Evolutionary conservation across 2,797 vertebrate species (phyloP).

Genomic region (Neosilurus hyrtlii): DNA sequence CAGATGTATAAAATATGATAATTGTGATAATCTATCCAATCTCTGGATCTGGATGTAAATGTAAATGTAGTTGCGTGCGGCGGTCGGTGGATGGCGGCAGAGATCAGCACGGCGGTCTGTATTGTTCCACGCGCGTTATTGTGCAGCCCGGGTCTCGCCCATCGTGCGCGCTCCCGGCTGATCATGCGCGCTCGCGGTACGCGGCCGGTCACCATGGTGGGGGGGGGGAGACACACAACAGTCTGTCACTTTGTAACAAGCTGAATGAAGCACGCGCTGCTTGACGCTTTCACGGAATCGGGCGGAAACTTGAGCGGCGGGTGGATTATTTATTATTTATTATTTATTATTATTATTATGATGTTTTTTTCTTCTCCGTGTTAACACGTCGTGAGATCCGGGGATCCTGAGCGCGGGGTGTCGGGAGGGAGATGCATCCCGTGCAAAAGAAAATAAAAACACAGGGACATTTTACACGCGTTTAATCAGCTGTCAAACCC

Average conservation of each 20-base stretch:
- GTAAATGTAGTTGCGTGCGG: conserved; percentile 21
- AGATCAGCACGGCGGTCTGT: conserved; percentile 3
- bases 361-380: neutral
- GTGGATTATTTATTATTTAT: no score
- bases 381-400: neutral
- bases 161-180: conserved; percentile 58
- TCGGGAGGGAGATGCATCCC: conserved; percentile 45
- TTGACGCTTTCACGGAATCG: conserved; percentile 16
- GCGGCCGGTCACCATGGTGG: conserved; percentile 81
- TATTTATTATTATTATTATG: no score
- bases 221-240: conserved; percentile 63
- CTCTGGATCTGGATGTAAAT: no score
- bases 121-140: conserved; percentile 32
- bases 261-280: conserved; percentile 36
- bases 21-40: no score
- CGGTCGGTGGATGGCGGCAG: conserved; percentile 61
- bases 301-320: conserved; percentile 36
- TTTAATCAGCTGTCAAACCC: conserved; percentile 8
- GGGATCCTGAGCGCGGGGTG: neutral
- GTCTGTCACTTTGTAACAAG: conserved; percentile 59
- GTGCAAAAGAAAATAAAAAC: conserved; percentile 52
- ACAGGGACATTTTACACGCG: conserved; percentile 34
- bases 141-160: conserved; percentile 69
- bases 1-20: no score
- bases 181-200: conserved; percentile 46